Evolutionary conservation across 2,888 invertebrate species (phyloP).

Genomic region (Apotomis capreana): DNA sequence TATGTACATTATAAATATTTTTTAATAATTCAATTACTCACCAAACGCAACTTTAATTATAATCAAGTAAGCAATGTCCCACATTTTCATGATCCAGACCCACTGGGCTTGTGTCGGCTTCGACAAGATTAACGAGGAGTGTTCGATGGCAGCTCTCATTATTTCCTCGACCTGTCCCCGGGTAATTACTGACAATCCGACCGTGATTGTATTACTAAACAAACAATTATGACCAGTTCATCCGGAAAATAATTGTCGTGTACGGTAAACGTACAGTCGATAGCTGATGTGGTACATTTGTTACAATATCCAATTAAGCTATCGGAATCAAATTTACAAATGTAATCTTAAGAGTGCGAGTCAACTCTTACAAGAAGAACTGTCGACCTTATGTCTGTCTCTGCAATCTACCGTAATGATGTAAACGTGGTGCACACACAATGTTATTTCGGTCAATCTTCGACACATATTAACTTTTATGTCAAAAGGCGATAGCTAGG

Average conservation of each 20-base stretch:
- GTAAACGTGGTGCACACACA: neutral
- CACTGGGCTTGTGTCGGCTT: neutral
- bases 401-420: too few relatives aligned
- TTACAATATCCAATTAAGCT: neutral
- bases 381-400: too few relatives aligned
- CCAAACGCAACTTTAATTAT: too few relatives aligned
- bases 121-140: constrained; percentile 60
- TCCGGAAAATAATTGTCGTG: constrained; percentile 26
- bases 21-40: too few relatives aligned
- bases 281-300: neutral
- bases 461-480: constrained; percentile 1
- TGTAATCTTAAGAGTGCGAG: too few relatives aligned
- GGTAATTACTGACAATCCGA: constrained; percentile 59
- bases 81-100: too few relatives aligned
- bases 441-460: neutral
- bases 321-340: too few relatives aligned
- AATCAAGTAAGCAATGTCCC: too few relatives aligned
- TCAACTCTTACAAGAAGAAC: too few relatives aligned
- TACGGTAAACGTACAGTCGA: neutral
- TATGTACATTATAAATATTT: too few relatives aligned
- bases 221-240: constrained; percentile 35
- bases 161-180: constrained; percentile 61
- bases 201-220: constrained; percentile 62
- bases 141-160: constrained; percentile 65
- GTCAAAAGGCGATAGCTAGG: neutral